Evolutionary conservation across 2,888 invertebrate species (phyloP), one percentile per base, ranked within the genome.

Genomic region (Cephus spinipes): DNA sequence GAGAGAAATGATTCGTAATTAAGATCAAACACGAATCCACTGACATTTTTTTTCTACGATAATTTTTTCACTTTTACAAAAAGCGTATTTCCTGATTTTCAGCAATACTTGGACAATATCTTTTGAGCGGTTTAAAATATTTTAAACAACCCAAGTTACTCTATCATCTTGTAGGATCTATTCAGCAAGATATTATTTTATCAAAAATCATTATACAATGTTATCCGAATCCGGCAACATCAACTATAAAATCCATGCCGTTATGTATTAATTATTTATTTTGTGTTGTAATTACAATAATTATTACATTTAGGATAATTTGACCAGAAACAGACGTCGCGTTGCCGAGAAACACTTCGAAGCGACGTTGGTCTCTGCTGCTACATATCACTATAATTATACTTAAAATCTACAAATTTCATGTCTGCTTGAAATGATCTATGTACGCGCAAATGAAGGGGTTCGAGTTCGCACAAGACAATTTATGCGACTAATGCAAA

Each of bases 231-330:
- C 0, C 40, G 6, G 23, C 1, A 55, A 15, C 4, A 40, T 40
- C 1, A 15, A 40, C 6, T 40, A 15, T 15, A 6, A 40, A 2
- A 23, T 55, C 9, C 55, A 9, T 55, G 6, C 55, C 9, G 23
- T 31, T 31, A 12, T 71, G 31, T 71, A 71, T 71, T 31, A 71
- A 71, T 71, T 30, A 31, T 71, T 32, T 71, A 71, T 71, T 71
- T 71, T 23, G 2, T 33, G 71, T 71, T 71, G 1, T 71, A 71
- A 71, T 71, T 71, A 71, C 71, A 71, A 33, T 30, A 71, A 33
- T 30, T 71, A 71, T 71, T 71, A 71, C 23, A 71, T 31, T 6
- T 71, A 31, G 15, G 32, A 71, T 71, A 71, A 33, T 71, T 31
- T 71, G 3, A 71, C 31, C 71, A 71, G 71, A 71, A 31, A 71